Evolutionary conservation across 1,140 invertebrate species (phyloP), one percentile per base, ranked within the genome.

Genomic region (Sitophilus oryzae): DNA sequence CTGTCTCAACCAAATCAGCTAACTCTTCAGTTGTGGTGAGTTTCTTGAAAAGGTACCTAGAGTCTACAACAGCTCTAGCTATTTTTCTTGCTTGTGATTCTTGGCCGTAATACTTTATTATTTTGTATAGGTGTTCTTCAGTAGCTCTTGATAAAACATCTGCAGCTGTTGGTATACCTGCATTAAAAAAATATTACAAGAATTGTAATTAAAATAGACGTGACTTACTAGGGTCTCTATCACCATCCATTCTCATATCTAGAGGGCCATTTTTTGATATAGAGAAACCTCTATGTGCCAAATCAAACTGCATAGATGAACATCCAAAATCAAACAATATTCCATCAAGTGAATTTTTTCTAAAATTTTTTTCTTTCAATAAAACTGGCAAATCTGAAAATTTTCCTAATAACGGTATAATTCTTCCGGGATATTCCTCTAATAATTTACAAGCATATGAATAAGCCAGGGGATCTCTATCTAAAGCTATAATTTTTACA

Each of bases 221-320:
- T 42, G 35, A 15, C 58, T 34, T 57, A 60, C 59, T 42, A 41
- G 82, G 77, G 68, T 76, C 83, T 62, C 85, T 78, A 21, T 78
- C 73, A 1, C 84, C 82, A 76, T 95, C 89, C 94, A 98, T 98
- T 69, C 94, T 78, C 94, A 98, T 97, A 68, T 97, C 95, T 41
- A 98, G 76, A 6, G 86, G 88, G 0, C 91, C 92, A 77, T 95
- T 80, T 67, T 82, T 80, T 40, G 81, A 85, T 0, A 96, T 61
- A 10, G 88, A 83, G 74, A 98, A 98, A 3, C 95, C 95, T 68
- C 95, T 77, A 14, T 79, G 74, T 1, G 81, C 74, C 63, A 78
- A 76, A 66, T 96, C 87, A 69, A 95, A 85, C 73, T 98, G 95
- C 90, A 96, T 96, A 1, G 91, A 93, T 3, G 93, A 97, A 70